A percentile compares a stretch with the other conserved stretches of the same genome.
Evolutionary conservation across 1,140 invertebrate species (phyloP).

Genomic region (Brachionus plicatilis): DNA sequence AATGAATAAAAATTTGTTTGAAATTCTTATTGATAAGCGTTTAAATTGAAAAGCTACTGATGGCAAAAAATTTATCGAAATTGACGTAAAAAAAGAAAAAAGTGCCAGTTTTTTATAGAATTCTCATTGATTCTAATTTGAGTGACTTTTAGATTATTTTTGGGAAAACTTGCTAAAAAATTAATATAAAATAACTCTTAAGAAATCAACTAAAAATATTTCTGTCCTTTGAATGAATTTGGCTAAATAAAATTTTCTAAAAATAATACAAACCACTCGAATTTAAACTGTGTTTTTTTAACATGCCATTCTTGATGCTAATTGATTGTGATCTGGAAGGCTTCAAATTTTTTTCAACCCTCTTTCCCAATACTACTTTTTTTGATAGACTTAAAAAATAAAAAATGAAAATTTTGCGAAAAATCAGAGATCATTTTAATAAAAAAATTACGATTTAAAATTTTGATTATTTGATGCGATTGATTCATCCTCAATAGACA

Average conservation of each 20-base stretch:
- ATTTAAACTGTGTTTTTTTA: neutral
- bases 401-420: neutral
- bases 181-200: too few species aligned
- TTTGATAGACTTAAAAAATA: neutral
- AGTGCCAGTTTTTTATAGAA: too few species aligned
- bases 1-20: too few species aligned
- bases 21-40: too few species aligned
- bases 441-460: conserved; percentile 4
- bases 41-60: too few species aligned
- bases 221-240: too few species aligned
- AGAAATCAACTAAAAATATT: too few species aligned
- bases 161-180: too few species aligned
- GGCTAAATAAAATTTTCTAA: neutral
- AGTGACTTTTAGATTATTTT: neutral
- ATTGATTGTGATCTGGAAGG: neutral
- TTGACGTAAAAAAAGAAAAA: too few species aligned
- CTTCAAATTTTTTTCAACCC: neutral
- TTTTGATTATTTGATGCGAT: neutral
- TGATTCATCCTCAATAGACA: neutral
- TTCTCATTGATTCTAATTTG: too few species aligned
- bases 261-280: neutral
- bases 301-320: neutral
- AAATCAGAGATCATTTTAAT: neutral
- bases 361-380: neutral
- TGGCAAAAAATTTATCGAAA: too few species aligned